A percentile compares a stretch with the other conserved stretches of the same genome.
These are phyloP conservation scores for Peribatodes rhomboidaria DNA, from an alignment of 2,888 invertebrate species.

Conservation along the genomic window DNA sequence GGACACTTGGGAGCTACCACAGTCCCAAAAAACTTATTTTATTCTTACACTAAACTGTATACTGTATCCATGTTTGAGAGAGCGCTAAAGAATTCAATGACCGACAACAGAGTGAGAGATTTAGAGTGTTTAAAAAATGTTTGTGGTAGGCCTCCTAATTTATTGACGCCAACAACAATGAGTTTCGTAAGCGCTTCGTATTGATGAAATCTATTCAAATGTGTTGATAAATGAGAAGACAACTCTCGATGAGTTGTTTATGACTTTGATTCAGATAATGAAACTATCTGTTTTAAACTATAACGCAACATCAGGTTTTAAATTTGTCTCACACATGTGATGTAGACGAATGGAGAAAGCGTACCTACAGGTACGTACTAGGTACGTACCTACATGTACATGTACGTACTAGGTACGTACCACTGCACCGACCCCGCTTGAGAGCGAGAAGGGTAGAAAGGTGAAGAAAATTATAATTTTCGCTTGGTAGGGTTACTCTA, in stretches of 20 bases:
- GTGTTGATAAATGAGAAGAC: constrained; percentile 10
- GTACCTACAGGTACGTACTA: too few relatives aligned
- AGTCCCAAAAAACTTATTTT: neutral
- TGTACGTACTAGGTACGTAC: too few relatives aligned
- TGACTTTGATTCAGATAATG: constrained; percentile 10
- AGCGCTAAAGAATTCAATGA: neutral
- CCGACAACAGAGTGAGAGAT: neutral
- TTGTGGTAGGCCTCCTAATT: constrained; percentile 19
- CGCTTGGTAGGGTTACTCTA: too few relatives aligned
- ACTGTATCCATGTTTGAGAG: neutral
- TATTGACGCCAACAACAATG: constrained; percentile 29
- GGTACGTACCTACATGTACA: too few relatives aligned
- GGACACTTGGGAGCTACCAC: constrained; percentile 9
- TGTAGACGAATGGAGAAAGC: too few relatives aligned
- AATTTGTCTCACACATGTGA: neutral
- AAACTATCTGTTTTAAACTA: neutral
- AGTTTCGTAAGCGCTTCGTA: constrained; percentile 3
- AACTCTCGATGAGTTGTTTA: constrained; percentile 12
- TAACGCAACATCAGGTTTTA: neutral
- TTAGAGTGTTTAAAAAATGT: neutral
- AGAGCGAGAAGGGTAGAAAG: too few relatives aligned
- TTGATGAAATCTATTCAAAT: constrained; percentile 21
- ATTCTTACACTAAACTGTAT: neutral
- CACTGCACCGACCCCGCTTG: too few relatives aligned
- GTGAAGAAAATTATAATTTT: too few relatives aligned